These are phyloP conservation scores for Calosoma granatense DNA, from an alignment of 1,140 invertebrate genomes.

Conservation along the genomic window DNA sequence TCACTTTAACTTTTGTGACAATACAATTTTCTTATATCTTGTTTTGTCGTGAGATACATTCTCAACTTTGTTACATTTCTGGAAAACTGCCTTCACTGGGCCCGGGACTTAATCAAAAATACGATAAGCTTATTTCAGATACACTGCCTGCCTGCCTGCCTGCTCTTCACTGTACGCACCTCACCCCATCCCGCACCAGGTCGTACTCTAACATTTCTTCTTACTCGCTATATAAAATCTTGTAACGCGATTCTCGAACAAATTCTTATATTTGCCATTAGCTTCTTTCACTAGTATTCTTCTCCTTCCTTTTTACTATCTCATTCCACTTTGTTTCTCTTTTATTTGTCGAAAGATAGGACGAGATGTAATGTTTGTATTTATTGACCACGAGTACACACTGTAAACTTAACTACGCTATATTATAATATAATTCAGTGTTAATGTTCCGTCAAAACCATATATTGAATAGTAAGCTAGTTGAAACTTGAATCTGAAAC, in stretches of 20 bases:
- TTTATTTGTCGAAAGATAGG: no score
- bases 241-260: neutral
- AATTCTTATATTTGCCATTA: slow-evolving; percentile 5
- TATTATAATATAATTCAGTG: no score
- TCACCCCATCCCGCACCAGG: neutral
- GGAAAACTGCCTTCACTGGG: neutral
- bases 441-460: no score
- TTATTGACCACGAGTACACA: no score
- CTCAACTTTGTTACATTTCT: slow-evolving; percentile 19
- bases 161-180: no score
- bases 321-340: neutral
- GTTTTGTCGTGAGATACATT: slow-evolving; percentile 16
- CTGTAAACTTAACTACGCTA: no score
- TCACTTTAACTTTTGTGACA: slow-evolving; percentile 15
- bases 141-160: neutral
- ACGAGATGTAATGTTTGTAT: no score
- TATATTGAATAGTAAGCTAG: no score
- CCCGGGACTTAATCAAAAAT: slow-evolving; percentile 1
- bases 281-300: neutral
- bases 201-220: no score
- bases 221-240: neutral
- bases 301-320: neutral
- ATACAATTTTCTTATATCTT: slow-evolving; percentile 21
- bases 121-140: slow-evolving; percentile 5
- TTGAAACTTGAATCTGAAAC: no score